Evolutionary conservation across 2,797 vertebrate species (phyloP), one percentile per base, ranked within the genome.

Genomic region (Parambassis ranga): DNA sequence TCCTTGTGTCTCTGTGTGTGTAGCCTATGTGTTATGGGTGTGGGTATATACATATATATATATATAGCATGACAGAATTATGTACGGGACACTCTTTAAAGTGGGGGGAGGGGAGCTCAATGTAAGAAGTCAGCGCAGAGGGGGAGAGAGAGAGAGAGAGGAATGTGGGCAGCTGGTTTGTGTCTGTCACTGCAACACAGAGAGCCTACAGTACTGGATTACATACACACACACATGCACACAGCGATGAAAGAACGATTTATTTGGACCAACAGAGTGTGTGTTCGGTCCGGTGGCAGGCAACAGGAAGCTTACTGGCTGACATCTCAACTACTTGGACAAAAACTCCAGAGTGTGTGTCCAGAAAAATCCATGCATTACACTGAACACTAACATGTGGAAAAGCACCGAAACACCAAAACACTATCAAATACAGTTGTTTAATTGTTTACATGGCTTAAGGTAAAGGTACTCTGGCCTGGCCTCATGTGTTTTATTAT

Each of bases 91-190:
- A 75, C 42, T 62, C 49, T 53, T 59, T 48, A 65, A 67, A 73
- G 50, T 18, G 80, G 88, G 88, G 84, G 82, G 59, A 84, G 71
- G 83, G 82, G 74, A 75, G 49, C 75, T 65, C 60, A 53, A 68
- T 66, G 77, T 76, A 85, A 84, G 74, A 82, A 85, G 71, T 77
- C 58, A 75, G 72, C 8, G 72, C 8, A 71, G 65, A 78, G 65
- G 62, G 53, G 64, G 57, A 32, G 65, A 44, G 48, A 64, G 69
- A 42, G 72, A 65, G 71, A 60, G 82, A 74, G 81, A 87, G 89
- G 88, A 89, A 91, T 90, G 86, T 75, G 81, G 83, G 88, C 89
- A 89, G 89, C 89, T 91, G 89, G 89, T 86, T 90, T 87, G 80
- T 90, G 89, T 91, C 89, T 89, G 89, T 91, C 89, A 90, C 71